Evolutionary conservation across 2,113 vertebrate genomes (phyloP), one percentile per base, ranked within the genome.

Genomic region (Trichechus manatus): DNA sequence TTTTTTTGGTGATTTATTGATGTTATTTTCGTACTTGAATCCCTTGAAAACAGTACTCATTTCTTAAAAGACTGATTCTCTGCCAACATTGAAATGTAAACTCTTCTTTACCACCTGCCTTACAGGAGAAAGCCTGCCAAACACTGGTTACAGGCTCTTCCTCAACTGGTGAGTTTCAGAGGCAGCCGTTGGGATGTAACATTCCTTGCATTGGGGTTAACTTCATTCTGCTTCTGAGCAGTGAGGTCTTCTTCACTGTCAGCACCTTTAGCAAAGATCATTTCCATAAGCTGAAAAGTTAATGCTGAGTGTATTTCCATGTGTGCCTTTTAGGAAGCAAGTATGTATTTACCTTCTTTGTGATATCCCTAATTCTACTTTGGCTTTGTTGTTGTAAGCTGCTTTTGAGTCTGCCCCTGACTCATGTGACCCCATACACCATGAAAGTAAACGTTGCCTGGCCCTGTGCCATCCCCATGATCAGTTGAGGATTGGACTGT

Each of bases 61-160:
- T 61, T 84, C 64, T 75, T 23, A n/a, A n/a, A 84, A 95, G 22
- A 70, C 13, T 61, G 33, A 89, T 44, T 8, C 4, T 63, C 27
- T 83, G 10, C 29, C 42, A 90, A 61, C 44, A 91, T 87, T 66
- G 9, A 79, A 50, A 53, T 95, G 27, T 66, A 79, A 90, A 66
- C 23, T 86, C 29, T 72, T 93, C 68, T 83, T 83, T 82, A n/a
- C 59, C 29, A 78, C 25, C 47, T 86, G 64, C 44, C 33, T 96
- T 93, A 87, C 33, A 87, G 23, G 36, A 90, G 42, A 83, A 59
- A 3, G 9, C 31, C 10, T 93, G n/a, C n/a, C 31, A 56, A 90
- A 89, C 2, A 23, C 6, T 22, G 4, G 42, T 9, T 61, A 13
- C 4, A 63, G 50, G 82, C 27, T 19, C 7, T 47, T 63, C 42